Base-by-base conservation (phyloP, 2,113 vertebrate genomes). In the Pseudopodoces humilis region DNA sequence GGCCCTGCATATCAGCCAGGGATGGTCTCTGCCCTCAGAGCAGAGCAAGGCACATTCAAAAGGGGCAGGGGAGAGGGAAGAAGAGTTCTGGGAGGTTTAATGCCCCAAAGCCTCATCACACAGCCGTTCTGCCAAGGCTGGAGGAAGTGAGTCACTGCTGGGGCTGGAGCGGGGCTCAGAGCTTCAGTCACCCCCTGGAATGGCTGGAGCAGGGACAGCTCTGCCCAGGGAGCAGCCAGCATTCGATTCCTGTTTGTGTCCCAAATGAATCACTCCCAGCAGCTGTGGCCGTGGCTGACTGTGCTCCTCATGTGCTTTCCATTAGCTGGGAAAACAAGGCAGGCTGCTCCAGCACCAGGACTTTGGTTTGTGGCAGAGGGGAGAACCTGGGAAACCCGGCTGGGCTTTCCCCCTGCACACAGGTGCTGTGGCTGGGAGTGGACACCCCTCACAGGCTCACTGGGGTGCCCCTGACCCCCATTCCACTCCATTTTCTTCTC, bases 281-380 rank as follows among this genome's bases (percentile, higher is more conserved):
- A 96, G 94, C 95, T 95, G 95, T 83, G 67, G 1, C 92, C 1
- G 0, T 31, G 94, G 59, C 89, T 79, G 52, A 77, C 84, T 25
- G 4, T 13, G 81, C 94, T 91, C 62, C 90, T 93, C 96, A 95
- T 90, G 87, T 95, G 96, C 90, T 97, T 96, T 80, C 90, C 28
- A 90, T 96, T 96, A 96, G 82, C 93, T 72, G 75, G 83, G 74
- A 87, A 92, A 96, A 85, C 91, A 94, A 80, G 86, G 25, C 62
- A 88, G 74, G 93, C 91, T 76, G 81, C 83, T 90, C 58, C 91
- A 82, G 89, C 55, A 21, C 2, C 2, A 11, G 65, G 72, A 65
- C 62, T 59, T 37, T 25, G 69, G 67, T 56, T 88, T 59, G 60
- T 55, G 70, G 80, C 31, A n/a, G n/a, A 74, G 47, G 25, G 46